A percentile compares a stretch with the other conserved stretches of the same genome.
These are phyloP conservation scores for Xenus cinereus DNA, from an alignment of 2,113 vertebrate genomes.

Conservation along the genomic window DNA sequence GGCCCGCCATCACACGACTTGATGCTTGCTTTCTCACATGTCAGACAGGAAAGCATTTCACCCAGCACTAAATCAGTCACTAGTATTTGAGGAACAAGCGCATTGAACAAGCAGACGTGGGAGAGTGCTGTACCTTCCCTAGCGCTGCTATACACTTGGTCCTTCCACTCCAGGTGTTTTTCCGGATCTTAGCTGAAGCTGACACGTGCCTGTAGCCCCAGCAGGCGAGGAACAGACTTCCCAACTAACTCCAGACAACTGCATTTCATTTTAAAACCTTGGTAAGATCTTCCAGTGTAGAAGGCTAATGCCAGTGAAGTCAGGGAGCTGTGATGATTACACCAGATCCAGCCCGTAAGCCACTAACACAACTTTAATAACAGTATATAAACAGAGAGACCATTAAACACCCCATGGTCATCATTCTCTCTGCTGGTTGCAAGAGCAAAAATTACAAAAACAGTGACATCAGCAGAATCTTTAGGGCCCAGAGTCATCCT, in stretches of 20 bases:
- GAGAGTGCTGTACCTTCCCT: not conserved
- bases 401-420: not conserved
- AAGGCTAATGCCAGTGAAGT: not conserved
- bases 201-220: not conserved
- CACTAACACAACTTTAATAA: not conserved
- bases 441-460: not conserved
- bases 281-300: not conserved
- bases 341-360: not conserved
- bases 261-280: not conserved
- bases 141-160: not conserved
- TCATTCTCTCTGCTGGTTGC: not conserved
- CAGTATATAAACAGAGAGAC: not conserved
- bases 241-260: not conserved
- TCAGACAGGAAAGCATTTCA: not conserved
- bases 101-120: not conserved
- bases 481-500: not conserved
- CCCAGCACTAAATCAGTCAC: not conserved
- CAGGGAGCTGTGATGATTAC: not conserved
- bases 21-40: not conserved
- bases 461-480: not conserved
- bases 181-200: not conserved
- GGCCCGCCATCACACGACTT: rapidly evolving
- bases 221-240: not conserved
- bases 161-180: not conserved
- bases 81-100: not conserved